Evolutionary conservation across 2,888 invertebrate genomes (phyloP).

Genomic region (Torymus tubicola): DNA sequence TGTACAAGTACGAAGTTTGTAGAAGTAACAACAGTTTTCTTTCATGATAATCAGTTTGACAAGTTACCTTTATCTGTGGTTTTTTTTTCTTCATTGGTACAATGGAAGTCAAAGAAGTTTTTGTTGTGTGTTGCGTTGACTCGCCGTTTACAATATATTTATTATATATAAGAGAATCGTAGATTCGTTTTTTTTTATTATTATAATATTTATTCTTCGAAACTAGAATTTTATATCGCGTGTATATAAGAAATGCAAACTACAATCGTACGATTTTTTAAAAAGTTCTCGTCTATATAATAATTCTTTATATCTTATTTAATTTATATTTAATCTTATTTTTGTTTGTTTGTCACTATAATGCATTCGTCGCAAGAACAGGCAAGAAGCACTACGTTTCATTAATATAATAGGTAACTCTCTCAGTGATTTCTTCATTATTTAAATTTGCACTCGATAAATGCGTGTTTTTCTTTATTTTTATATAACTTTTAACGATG

Average conservation of each 20-base stretch:
- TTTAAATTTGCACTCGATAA: slow-evolving; percentile 33
- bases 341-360: slow-evolving; percentile 35
- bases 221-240: slow-evolving; percentile 49
- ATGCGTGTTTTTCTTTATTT: slow-evolving; percentile 36
- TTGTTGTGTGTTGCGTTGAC: slow-evolving; percentile 30
- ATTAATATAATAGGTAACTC: slow-evolving; percentile 40
- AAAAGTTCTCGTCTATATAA: slow-evolving; percentile 41
- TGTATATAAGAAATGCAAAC: slow-evolving; percentile 53
- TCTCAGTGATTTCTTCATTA: slow-evolving; percentile 35
- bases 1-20: slow-evolving; percentile 28
- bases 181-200: slow-evolving; percentile 16
- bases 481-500: slow-evolving; percentile 50
- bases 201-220: slow-evolving; percentile 27
- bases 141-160: slow-evolving; percentile 33
- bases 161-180: slow-evolving; percentile 37
- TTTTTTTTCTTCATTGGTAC: slow-evolving; percentile 39
- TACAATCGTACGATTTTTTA: slow-evolving; percentile 51
- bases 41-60: slow-evolving; percentile 1
- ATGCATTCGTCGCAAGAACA: slow-evolving; percentile 47
- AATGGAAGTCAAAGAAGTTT: slow-evolving; percentile 48
- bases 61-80: slow-evolving; percentile 9
- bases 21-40: too few relatives aligned
- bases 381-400: slow-evolving; percentile 49
- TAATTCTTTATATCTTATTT: slow-evolving; percentile 36
- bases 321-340: slow-evolving; percentile 35